Percentiles rank a stretch among this genome's conserved stretches.
Conservation (phyloP, 2,797 vertebrate genomes). For the Galagoides demidoff region DNA sequence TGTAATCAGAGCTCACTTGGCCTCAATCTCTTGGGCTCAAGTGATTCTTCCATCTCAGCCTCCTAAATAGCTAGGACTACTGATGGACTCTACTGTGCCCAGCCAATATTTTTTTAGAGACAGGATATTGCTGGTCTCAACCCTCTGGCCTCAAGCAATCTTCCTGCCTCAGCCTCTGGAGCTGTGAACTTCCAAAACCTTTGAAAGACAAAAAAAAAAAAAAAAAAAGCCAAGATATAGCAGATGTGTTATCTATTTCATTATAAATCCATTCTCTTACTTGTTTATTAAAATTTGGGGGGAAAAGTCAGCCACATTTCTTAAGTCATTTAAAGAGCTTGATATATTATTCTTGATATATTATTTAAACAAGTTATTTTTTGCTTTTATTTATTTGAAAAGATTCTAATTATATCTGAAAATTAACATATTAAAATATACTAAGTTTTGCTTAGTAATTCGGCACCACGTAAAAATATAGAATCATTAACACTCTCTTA, state of each 20-base stretch:
- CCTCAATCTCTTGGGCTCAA: not conserved
- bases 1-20: not conserved
- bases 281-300: not conserved
- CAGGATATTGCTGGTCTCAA: not conserved
- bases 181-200: not conserved
- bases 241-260: not conserved
- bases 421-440: conserved; percentile 18
- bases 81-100: not conserved
- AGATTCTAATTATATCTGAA: not conserved
- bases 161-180: not conserved
- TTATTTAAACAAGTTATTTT: not conserved
- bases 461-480: not conserved
- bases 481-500: not conserved
- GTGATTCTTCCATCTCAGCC: not conserved
- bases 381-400: not conserved
- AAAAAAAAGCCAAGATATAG: conserved; percentile 11
- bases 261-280: not conserved
- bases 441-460: not conserved
- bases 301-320: conserved; percentile 5
- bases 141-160: not conserved
- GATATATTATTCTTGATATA: not conserved
- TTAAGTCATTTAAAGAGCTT: not conserved
- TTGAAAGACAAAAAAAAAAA: conserved; percentile 32
- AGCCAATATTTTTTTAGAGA: too few relatives aligned
- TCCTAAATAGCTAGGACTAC: not conserved